A percentile compares a stretch with the other conserved stretches of the same genome.
Conservation (phyloP, 2,888 invertebrate genomes). For the Nipponacmea schrenckii region DNA sequence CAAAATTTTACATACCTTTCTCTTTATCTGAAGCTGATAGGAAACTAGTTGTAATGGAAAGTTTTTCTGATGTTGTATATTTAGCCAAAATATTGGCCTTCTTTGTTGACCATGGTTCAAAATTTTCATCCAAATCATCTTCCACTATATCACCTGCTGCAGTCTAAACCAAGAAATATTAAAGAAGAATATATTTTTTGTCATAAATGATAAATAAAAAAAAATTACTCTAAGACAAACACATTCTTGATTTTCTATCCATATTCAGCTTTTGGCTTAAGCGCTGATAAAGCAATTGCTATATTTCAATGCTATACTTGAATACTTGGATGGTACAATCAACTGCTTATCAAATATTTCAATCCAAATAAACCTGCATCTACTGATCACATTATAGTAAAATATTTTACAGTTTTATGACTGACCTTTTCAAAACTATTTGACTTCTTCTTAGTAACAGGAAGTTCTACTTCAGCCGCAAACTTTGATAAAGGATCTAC, state of each 20-base stretch:
- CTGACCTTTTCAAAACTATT: neutral
- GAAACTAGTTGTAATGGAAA: slow-evolving; percentile 90
- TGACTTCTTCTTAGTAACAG: neutral
- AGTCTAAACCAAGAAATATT: neutral
- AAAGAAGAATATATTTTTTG: neutral
- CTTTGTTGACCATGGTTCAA: slow-evolving; percentile 83
- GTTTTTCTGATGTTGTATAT: slow-evolving; percentile 92
- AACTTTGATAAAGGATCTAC: slow-evolving; percentile 81
- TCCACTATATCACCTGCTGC: neutral
- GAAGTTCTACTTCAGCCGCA: slow-evolving; percentile 74
- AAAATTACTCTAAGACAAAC: neutral
- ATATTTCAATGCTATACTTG: too few species aligned
- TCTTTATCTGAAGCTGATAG: slow-evolving; percentile 69
- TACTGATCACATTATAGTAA: neutral
- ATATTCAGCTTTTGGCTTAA: neutral
- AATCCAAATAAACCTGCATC: neutral
- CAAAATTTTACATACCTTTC: slow-evolving; percentile 52
- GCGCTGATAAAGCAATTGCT: too few species aligned
- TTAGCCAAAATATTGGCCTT: slow-evolving; percentile 84
- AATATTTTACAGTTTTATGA: neutral
- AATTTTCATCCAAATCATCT: slow-evolving; percentile 53
- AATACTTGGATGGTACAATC: too few species aligned
- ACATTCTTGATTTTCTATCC: neutral
- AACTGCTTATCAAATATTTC: too few species aligned
- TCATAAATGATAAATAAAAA: neutral